Percentiles rank a stretch among this genome's conserved stretches.
phyloP scores from a whole-genome alignment of 2,113 vertebrate genomes.

The Planiliza haematocheilus region DNA sequence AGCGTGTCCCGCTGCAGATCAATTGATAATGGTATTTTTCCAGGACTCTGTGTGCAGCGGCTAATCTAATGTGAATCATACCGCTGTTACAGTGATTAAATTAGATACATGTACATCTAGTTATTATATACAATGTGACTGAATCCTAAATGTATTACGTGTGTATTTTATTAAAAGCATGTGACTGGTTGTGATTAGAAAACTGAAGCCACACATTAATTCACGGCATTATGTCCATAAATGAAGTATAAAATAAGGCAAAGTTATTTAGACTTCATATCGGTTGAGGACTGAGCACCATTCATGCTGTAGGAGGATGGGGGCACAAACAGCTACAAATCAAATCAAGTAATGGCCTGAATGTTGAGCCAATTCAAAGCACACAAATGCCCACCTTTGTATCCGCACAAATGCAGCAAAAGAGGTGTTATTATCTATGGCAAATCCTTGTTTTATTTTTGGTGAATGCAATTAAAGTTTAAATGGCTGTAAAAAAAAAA shows the following conservation, averaged over 20 bases:
- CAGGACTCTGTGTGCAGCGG: neutral
- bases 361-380: constrained; percentile 56
- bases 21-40: neutral
- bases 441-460: constrained; percentile 76
- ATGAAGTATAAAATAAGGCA: constrained; percentile 65
- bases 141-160: constrained; percentile 4
- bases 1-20: neutral
- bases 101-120: constrained; percentile 5
- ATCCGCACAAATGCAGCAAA: constrained; percentile 51
- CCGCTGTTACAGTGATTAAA: constrained; percentile 34
- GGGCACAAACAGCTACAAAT: constrained; percentile 68
- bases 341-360: constrained; percentile 72
- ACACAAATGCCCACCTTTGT: constrained; percentile 73
- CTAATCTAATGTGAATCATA: constrained; percentile 36
- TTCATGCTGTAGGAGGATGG: constrained; percentile 50
- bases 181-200: constrained; percentile 44
- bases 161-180: constrained; percentile 48
- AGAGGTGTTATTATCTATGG: constrained; percentile 75
- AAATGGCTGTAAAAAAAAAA: constrained; percentile 61
- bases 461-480: constrained; percentile 63
- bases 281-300: constrained; percentile 58
- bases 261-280: constrained; percentile 51
- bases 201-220: constrained; percentile 41
- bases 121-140: constrained; percentile 3
- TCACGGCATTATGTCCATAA: constrained; percentile 50